phyloP scores from a whole-genome alignment of 2,113 vertebrate species.

The Hemibagrus wyckioides region DNA sequence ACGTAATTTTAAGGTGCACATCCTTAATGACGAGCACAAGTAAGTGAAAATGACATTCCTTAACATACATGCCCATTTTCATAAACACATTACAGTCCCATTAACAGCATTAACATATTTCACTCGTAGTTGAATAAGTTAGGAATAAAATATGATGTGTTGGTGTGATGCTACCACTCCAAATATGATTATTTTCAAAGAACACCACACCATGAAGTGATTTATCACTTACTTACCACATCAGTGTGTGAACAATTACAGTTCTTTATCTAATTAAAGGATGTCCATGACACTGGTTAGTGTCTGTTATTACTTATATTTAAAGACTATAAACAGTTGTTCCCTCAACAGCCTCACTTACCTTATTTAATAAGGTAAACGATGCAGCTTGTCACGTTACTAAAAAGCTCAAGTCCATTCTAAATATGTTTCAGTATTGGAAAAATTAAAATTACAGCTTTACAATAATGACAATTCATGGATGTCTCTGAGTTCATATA shows the following conservation, averaged over 20 bases:
- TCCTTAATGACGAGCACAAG: constrained; percentile 97
- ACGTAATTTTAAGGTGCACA: constrained; percentile 93
- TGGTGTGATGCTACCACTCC: too few relatives aligned
- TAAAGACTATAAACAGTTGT: background rate
- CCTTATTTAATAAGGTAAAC: background rate
- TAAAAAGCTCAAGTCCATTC: background rate
- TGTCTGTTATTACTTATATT: background rate
- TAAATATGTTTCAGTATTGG: background rate
- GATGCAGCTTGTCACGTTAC: too few relatives aligned
- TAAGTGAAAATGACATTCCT: constrained; percentile 64
- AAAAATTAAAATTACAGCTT: background rate
- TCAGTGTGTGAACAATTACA: background rate
- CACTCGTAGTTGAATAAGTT: background rate
- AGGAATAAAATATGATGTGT: too few relatives aligned
- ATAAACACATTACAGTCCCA: background rate
- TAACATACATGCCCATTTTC: background rate
- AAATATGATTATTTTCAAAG: background rate
- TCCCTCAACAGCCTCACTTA: background rate
- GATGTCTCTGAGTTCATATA: background rate
- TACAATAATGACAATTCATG: background rate
- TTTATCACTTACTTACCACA: background rate
- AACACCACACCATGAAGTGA: background rate
- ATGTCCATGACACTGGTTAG: background rate
- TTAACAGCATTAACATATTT: background rate
- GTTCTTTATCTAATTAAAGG: too few relatives aligned